Evolutionary conservation across 92 coral and sea anemone species (phyloP).

Genomic region (Phenganax stokvisi): DNA sequence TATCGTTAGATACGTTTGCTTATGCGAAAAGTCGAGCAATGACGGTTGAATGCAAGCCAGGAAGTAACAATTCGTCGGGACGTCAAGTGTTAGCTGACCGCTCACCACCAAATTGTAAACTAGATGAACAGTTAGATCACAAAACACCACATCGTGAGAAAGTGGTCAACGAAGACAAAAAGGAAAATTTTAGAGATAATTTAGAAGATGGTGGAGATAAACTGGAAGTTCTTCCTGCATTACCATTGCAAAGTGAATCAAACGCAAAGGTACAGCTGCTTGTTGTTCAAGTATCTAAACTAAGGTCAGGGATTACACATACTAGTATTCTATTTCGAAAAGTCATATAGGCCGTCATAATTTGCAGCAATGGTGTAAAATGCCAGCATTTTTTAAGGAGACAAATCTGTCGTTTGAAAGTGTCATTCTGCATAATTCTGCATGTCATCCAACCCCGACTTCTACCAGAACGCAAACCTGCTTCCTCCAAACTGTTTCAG

Average conservation of each 20-base stretch:
- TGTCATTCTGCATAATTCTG: too few species aligned
- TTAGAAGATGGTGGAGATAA: not conserved
- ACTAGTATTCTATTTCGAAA: too few species aligned
- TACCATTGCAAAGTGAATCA: not conserved
- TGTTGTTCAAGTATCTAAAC: too few species aligned
- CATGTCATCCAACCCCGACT: too few species aligned
- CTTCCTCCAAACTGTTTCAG: too few species aligned
- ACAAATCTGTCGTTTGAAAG: too few species aligned
- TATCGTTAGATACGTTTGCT: not conserved
- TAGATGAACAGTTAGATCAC: not conserved
- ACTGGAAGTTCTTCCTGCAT: not conserved
- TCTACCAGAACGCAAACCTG: too few species aligned
- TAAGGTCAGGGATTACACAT: too few species aligned
- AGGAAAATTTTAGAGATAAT: not conserved
- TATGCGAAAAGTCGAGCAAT: not conserved
- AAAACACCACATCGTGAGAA: not conserved
- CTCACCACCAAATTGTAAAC: conserved; percentile 3
- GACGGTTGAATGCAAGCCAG: not conserved
- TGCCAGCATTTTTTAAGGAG: too few species aligned
- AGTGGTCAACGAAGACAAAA: not conserved
- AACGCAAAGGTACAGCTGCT: not conserved
- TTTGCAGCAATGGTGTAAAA: too few species aligned
- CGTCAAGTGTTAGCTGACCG: conserved; percentile 4
- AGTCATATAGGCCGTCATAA: too few species aligned
- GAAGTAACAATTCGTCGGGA: not conserved